Conservation (phyloP, 2,888 invertebrate genomes). For the Zhengitettix transpicula region DNA sequence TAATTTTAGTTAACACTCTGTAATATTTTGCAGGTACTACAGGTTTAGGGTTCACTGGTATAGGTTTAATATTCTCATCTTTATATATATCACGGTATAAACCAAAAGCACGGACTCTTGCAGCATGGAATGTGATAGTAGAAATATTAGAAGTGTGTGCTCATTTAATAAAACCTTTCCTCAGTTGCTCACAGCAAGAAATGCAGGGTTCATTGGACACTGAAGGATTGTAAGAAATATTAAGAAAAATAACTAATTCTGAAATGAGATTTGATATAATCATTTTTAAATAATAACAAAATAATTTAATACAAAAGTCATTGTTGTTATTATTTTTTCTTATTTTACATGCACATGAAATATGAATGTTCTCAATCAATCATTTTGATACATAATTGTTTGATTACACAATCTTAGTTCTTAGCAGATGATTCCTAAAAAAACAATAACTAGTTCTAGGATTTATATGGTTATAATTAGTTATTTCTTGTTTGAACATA, state of each 20-base stretch:
- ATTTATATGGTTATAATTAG: too few relatives aligned
- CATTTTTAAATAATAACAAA: too few relatives aligned
- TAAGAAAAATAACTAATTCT: conserved; percentile 1
- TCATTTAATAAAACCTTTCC: conserved; percentile 34
- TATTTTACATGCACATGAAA: too few relatives aligned
- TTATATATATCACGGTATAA: conserved; percentile 40
- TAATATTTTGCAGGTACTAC: conserved; percentile 30
- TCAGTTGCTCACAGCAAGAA: conserved; percentile 31
- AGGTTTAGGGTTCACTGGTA: conserved; percentile 38
- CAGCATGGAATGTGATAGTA: conserved; percentile 44
- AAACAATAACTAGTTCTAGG: too few relatives aligned
- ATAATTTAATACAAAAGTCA: too few relatives aligned
- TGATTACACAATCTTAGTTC: too few relatives aligned
- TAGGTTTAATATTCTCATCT: conserved; percentile 41
- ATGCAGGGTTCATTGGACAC: conserved; percentile 23
- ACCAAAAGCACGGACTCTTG: conserved; percentile 36
- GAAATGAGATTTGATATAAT: not conserved
- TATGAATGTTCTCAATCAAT: too few relatives aligned
- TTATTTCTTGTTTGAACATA: too few relatives aligned
- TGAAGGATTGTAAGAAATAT: conserved; percentile 12
- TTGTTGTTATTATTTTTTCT: too few relatives aligned
- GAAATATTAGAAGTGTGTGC: conserved; percentile 35
- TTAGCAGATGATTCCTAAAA: too few relatives aligned
- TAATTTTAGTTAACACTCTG: too few relatives aligned
- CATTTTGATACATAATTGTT: too few relatives aligned